Percentiles rank a stretch among this genome's conserved stretches.
phyloP scores from a whole-genome alignment of 1,140 invertebrate genomes.

The Drosophila simulans region DNA sequence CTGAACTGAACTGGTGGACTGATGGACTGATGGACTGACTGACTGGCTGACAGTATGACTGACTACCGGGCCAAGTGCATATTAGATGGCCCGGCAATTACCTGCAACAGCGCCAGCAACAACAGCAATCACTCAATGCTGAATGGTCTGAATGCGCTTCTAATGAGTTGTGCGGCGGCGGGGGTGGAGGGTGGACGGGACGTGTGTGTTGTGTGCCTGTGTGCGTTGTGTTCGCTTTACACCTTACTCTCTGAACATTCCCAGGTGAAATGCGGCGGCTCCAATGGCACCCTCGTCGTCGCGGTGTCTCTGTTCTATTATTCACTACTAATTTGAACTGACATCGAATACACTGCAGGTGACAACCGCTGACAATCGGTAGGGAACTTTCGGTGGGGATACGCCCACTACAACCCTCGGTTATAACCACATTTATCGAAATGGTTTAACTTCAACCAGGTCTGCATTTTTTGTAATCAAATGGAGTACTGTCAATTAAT shows the following conservation, averaged over 20 bases:
- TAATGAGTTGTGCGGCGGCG: constrained; percentile 36
- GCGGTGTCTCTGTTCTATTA: constrained; percentile 39
- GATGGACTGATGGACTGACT: constrained; percentile 7
- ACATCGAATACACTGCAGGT: constrained; percentile 54
- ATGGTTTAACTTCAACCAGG: constrained; percentile 3
- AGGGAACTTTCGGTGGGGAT: constrained; percentile 23
- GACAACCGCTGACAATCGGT: constrained; percentile 65
- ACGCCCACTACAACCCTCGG: constrained; percentile 13
- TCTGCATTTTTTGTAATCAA: constrained; percentile 16
- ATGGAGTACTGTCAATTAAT: constrained; percentile 17
- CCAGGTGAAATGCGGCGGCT: constrained; percentile 6
- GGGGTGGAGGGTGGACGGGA: too few relatives aligned
- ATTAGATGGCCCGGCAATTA: constrained; percentile 57
- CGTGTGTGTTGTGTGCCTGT: too few relatives aligned
- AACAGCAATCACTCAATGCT: constrained; percentile 35
- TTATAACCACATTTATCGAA: constrained; percentile 29
- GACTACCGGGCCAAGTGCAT: constrained; percentile 56
- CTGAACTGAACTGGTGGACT: too few relatives aligned
- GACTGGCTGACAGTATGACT: constrained; percentile 52
- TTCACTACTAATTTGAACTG: constrained; percentile 54
- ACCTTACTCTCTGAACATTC: constrained; percentile 41
- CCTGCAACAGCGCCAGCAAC: constrained; percentile 32
- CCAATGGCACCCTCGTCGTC: constrained; percentile 3
- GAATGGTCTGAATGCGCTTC: constrained; percentile 51
- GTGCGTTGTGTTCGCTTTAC: constrained; percentile 33